These are phyloP conservation scores for Gavialis gangeticus DNA, from an alignment of 2,113 vertebrate species.

Conservation along the genomic window DNA sequence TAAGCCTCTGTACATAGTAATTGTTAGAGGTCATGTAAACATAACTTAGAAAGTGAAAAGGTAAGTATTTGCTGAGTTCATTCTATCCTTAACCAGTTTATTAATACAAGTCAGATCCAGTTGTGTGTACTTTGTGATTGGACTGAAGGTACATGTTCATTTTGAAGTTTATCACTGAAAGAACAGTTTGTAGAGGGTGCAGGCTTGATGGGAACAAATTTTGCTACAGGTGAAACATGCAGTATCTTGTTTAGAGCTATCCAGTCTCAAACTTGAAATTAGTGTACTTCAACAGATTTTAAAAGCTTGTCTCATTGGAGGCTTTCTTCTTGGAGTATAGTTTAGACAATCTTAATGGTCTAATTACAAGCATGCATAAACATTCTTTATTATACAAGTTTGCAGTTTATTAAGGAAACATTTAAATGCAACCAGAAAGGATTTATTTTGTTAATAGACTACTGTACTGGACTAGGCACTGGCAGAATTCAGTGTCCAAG, in stretches of 20 bases:
- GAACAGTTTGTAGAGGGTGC: background rate
- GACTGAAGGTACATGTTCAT: too few relatives aligned
- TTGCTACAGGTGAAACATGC: too few relatives aligned
- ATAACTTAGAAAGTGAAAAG: background rate
- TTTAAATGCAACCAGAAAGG: background rate
- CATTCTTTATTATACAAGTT: background rate
- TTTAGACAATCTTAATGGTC: conserved; percentile 1
- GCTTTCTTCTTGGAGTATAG: background rate
- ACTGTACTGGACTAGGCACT: background rate
- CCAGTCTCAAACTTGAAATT: background rate
- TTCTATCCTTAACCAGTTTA: background rate
- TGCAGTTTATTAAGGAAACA: background rate
- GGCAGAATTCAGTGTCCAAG: background rate
- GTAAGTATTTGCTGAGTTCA: background rate
- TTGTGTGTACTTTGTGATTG: background rate
- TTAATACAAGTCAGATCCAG: background rate
- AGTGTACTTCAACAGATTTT: background rate
- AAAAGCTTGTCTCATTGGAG: background rate
- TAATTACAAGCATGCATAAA: conserved; percentile 15
- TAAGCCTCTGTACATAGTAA: too few relatives aligned
- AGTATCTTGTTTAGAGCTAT: background rate
- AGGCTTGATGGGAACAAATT: background rate
- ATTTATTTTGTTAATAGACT: conserved; percentile 7
- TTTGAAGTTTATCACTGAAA: background rate
- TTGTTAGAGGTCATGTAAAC: background rate